Evolutionary conservation across 2,113 vertebrate species (phyloP).

Genomic region (Vulpes lagopus): DNA sequence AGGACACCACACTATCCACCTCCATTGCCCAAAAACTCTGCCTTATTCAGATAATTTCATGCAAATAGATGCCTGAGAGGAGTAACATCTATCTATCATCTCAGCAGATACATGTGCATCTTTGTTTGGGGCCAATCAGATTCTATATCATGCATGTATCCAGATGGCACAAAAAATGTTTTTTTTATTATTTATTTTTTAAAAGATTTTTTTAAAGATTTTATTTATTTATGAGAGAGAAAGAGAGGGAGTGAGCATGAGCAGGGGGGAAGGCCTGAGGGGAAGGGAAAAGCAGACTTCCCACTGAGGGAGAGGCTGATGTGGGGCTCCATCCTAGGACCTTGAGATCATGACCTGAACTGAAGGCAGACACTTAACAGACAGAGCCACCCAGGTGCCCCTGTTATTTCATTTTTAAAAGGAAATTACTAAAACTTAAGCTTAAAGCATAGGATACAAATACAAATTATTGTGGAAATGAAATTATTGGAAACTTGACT

Average conservation of each 20-base stretch:
- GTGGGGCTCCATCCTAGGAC: neutral
- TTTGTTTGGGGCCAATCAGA: neutral
- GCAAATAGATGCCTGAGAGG: neutral
- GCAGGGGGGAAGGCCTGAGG: neutral
- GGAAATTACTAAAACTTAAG: neutral
- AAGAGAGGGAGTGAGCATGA: neutral
- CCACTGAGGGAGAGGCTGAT: neutral
- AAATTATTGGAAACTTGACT: neutral
- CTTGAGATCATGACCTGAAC: neutral
- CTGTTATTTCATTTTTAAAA: neutral
- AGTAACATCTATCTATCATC: neutral
- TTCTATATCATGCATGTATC: neutral
- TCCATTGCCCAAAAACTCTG: neutral
- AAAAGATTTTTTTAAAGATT: neutral
- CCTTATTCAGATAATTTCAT: neutral
- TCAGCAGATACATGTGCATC: neutral
- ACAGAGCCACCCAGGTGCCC: neutral
- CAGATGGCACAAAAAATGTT: neutral
- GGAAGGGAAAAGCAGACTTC: neutral
- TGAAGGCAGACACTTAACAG: neutral
- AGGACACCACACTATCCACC: neutral
- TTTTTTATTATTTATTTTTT: neutral
- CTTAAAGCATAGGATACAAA: neutral
- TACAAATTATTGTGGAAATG: neutral
- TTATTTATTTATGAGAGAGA: neutral